phyloP scores from a whole-genome alignment of 1,140 invertebrate genomes.

The Cataglyphis hispanica region DNA sequence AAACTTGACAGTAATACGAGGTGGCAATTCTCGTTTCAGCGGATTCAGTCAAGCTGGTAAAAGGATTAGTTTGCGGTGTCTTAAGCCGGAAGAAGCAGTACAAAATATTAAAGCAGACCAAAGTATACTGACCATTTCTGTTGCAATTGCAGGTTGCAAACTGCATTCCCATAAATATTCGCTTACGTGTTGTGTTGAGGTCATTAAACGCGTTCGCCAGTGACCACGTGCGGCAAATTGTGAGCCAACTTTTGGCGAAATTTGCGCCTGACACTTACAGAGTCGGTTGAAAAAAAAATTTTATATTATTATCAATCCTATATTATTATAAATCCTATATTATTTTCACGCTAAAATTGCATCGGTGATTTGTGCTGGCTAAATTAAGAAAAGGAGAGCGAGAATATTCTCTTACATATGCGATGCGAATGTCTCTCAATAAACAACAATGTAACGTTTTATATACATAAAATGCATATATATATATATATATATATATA shows the following conservation, averaged over 20 bases:
- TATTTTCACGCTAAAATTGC: slow-evolving; percentile 29
- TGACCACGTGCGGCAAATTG: slow-evolving; percentile 38
- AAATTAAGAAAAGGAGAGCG: slow-evolving; percentile 13
- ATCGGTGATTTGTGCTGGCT: background rate
- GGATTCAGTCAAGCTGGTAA: slow-evolving; percentile 53
- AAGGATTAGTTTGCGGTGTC: slow-evolving; percentile 45
- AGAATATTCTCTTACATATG: background rate
- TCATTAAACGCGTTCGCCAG: slow-evolving; percentile 11
- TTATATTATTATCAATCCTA: slow-evolving; percentile 41
- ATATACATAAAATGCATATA: background rate
- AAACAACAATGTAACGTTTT: slow-evolving; percentile 4
- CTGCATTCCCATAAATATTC: slow-evolving; percentile 42
- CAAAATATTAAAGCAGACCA: slow-evolving; percentile 13
- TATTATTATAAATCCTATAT: no score
- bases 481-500: background rate
- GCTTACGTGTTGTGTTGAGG: background rate
- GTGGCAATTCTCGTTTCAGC: slow-evolving; percentile 33
- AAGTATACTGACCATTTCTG: slow-evolving; percentile 18
- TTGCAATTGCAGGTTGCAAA: slow-evolving; percentile 27
- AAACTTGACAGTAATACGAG: slow-evolving; percentile 9
- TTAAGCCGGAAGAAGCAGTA: slow-evolving; percentile 34
- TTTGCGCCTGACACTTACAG: slow-evolving; percentile 31
- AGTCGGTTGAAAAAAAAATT: background rate
- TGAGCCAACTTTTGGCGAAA: slow-evolving; percentile 41
- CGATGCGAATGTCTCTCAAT: background rate